phyloP scores from a whole-genome alignment of 2,113 vertebrate genomes.

The Nothoprocta perdicaria region DNA sequence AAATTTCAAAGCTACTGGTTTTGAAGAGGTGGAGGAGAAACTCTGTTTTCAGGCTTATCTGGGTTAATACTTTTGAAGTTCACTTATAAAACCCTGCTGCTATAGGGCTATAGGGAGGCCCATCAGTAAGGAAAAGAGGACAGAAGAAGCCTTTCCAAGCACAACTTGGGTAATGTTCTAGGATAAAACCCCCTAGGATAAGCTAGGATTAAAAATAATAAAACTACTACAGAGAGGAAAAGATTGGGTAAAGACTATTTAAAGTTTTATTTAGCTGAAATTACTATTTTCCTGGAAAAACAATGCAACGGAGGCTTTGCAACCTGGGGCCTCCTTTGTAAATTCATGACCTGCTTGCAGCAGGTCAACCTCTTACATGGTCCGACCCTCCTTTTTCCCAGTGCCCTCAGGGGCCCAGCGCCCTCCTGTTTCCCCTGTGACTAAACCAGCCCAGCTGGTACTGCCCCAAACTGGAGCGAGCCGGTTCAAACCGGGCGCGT shows the following conservation, averaged over 20 bases:
- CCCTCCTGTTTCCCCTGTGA: neutral
- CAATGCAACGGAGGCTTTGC: neutral
- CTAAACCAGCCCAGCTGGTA: neutral
- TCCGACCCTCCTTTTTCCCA: neutral
- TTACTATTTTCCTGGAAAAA: neutral
- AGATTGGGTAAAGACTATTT: neutral
- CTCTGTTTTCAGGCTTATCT: neutral
- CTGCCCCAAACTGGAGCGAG: neutral
- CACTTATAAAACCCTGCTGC: neutral
- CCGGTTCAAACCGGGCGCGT: neutral
- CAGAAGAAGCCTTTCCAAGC: neutral
- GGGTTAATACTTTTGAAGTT: neutral
- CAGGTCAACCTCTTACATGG: neutral
- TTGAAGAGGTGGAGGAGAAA: neutral
- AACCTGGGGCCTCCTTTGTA: neutral
- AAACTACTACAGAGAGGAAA: fast-evolving
- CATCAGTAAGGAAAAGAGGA: neutral
- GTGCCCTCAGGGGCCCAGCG: no score
- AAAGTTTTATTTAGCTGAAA: neutral
- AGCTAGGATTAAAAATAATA: neutral
- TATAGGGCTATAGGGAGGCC: neutral
- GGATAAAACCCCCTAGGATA: neutral
- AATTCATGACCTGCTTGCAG: neutral
- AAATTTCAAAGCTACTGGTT: neutral
- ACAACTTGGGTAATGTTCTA: neutral